Evolutionary conservation across 2,888 invertebrate species (phyloP), one percentile per base, ranked within the genome.

Genomic region (Halocaridina rubra): DNA sequence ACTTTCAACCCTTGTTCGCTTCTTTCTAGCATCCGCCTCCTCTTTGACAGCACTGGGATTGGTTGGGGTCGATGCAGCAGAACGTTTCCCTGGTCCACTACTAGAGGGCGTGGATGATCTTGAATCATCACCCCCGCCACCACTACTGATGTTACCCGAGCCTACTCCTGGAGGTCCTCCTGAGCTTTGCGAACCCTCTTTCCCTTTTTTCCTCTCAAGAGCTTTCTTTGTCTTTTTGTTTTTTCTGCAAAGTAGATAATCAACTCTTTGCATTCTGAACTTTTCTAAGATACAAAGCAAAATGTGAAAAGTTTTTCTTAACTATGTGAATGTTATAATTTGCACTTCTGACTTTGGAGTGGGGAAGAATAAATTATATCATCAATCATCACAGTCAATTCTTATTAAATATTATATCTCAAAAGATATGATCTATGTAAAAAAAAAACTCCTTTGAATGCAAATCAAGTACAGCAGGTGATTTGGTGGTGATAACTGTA

Each of bases 71-170:
- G 84, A 80, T 19, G 84, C 79, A 1, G 84, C 77, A 0, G 84
- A 84, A 0, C 84, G 74, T 30, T 84, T 84, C 13, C 82, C 82
- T 10, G 82, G 82, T 2, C 84, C 84, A 33, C 84, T 39, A 8
- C 79, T 77, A 4, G 78, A 88, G 57, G 88, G 88, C 0, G 88
- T 88, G 46, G 88, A 88, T 30, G 85, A 85, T 4, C 88, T 33
- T 13, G 86, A 86, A 64, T 88, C 88, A 32, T 88, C 88, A 27
- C 88, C 88, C 1, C 86, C 88, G 13, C 88, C 80, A 10, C 72
- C 39, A 19, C 33, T 27, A 32, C 39, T 64, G 7, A 29, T 33
- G 33, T 59, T 76, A 4, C 67, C 57, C 16, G 64, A 22, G 7
- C 74, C 39, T 19, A 59, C 80, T 22, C 67, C 78, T 1, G 22